Evolutionary conservation across 2,888 invertebrate genomes (phyloP).

Genomic region (Psylliodes chrysocephalus): DNA sequence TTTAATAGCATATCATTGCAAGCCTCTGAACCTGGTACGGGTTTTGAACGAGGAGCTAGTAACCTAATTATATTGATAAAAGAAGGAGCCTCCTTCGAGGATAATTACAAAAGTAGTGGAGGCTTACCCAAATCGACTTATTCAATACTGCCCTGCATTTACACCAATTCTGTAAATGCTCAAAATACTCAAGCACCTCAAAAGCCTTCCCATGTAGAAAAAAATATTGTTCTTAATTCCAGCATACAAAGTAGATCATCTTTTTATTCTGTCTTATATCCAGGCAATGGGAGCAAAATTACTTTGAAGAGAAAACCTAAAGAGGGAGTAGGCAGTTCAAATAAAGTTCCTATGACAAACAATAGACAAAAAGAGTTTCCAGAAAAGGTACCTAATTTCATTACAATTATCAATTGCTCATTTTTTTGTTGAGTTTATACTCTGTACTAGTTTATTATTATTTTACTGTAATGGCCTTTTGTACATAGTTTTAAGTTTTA

Average conservation of each 20-base stretch:
- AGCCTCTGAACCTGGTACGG: conserved; percentile 68
- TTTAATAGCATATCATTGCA: conserved; percentile 70
- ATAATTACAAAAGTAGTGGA: conserved; percentile 78
- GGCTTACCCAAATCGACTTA: conserved; percentile 80
- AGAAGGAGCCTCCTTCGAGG: conserved; percentile 82
- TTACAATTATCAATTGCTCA: too few relatives aligned
- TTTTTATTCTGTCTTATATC: conserved; percentile 82
- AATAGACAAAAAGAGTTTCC: conserved; percentile 49
- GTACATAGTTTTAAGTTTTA: too few relatives aligned
- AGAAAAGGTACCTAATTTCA: conserved; percentile 57
- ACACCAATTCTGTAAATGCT: conserved; percentile 68
- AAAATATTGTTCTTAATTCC: conserved; percentile 47
- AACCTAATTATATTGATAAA: conserved; percentile 80
- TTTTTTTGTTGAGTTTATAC: too few relatives aligned
- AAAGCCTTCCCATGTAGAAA: conserved; percentile 42
- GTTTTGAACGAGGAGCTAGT: conserved; percentile 65
- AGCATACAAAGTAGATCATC: conserved; percentile 67
- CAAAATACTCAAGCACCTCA: conserved; percentile 62
- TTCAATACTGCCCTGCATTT: conserved; percentile 79
- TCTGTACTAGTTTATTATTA: too few relatives aligned
- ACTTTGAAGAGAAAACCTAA: conserved; percentile 80
- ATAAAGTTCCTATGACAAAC: conserved; percentile 37
- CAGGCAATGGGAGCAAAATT: conserved; percentile 84
- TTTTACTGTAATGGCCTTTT: too few relatives aligned
- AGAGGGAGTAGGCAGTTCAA: conserved; percentile 48